These are phyloP conservation scores for Trachemys scripta DNA, from an alignment of 2,113 vertebrate genomes.

Conservation along the genomic window DNA sequence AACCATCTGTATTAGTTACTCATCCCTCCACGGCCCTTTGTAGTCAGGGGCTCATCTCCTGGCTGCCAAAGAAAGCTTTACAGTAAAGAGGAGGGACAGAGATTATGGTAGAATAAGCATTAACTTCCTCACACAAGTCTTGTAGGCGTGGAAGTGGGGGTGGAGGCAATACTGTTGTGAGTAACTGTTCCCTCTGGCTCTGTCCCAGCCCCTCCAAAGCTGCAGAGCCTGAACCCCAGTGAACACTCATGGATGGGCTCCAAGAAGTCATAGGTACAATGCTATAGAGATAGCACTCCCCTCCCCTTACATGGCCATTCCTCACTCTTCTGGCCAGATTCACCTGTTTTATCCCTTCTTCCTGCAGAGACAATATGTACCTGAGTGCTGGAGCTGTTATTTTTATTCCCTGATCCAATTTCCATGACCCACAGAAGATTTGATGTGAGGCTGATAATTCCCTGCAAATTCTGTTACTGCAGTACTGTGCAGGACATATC, in stretches of 20 bases:
- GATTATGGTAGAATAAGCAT: not conserved
- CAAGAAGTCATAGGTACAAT: not conserved
- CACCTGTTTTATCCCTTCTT: not conserved
- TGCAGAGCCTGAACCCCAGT: not conserved
- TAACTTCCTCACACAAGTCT: not conserved
- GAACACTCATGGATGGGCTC: not conserved
- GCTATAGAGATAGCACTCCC: not conserved
- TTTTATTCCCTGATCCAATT: not conserved
- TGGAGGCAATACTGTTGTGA: not conserved
- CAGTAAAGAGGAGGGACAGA: not conserved
- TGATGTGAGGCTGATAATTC: not conserved
- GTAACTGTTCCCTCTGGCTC: not conserved
- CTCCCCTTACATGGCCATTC: fast-evolving
- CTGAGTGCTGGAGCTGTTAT: not conserved
- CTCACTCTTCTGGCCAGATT: not conserved
- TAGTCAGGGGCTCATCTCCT: not conserved
- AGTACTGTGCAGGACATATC: not conserved
- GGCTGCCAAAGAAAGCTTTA: not conserved
- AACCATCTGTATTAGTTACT: not conserved
- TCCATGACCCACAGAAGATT: not conserved
- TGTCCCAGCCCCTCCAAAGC: not conserved
- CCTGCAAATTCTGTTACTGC: not conserved
- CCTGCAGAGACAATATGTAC: not conserved
- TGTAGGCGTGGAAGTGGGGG: not conserved
- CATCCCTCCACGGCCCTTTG: not conserved